Evolutionary conservation across 2,113 vertebrate species (phyloP), one percentile per base, ranked within the genome.

Genomic region (Rhea pennata): DNA sequence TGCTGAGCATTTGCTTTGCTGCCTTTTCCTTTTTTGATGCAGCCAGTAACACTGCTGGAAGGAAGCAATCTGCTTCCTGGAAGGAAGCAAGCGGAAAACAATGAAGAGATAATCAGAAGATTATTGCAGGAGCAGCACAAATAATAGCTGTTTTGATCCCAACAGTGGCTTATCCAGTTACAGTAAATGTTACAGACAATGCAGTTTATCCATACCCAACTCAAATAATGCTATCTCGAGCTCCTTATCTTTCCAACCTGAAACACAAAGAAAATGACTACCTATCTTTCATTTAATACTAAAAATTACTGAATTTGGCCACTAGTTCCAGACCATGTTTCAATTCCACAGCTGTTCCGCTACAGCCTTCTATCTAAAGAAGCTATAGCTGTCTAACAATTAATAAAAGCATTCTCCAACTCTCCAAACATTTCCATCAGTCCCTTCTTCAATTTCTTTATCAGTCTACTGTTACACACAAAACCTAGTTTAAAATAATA

Each of bases 31-130:
- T 97, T 96, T 79, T 96, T 95, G 82, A 69, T 87, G 87, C 95
- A 95, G 74, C 93, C 90, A 88, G 93, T 88, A 92, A 93, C 77
- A 75, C 69, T 94, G 95, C 95, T 95, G 67, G 93, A 92, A 90
- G 96, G 97, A 96, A 97, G 96, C 97, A 97, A 95, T 65, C 94
- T 95, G 85, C 95, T 97, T 95, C 95, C 97, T 97, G 96, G 87
- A 97, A 96, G 48, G 72, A 95, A 95, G 59, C 89, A 97, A 96
- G 90, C 79, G 90, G 64, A 93, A 75, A 97, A 94, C 75, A 96
- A 88, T 50, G 93, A 46, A 96, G 51, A 72, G 80, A 88, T 53
- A 76, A 92, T 89, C 87, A 95, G 90, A 77, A 92, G n/a, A 31
- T 33, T 64, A 85, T 92, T 58, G 56, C 67, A 95, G 65, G 65